Base-by-base conservation (phyloP, 2,888 invertebrate genomes). In the Tetranychus piercei region DNA sequence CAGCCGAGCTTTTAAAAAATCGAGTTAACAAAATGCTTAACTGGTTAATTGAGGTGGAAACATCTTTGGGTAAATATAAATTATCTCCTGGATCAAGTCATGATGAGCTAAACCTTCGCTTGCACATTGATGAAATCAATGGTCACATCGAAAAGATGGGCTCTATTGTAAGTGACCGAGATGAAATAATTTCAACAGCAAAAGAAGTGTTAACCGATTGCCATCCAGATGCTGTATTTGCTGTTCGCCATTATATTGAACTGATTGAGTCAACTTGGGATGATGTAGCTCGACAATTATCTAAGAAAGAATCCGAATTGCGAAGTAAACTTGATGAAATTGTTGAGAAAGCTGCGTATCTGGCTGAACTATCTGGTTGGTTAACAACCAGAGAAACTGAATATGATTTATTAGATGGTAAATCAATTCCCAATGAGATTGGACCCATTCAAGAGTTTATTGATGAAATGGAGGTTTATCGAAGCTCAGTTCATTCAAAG, bases 21-120 rank as follows among this genome's bases (percentile, higher is more conserved):
- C 9, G 20, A 5, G 34, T 22, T 11, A 69, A 69, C 11, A 20
- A 23, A 5, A 69, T 69, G 69, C 20, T 69, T 3, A 23, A 69
- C 11, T 69, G 69, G 69, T 20, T 69, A 22, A 69, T 20, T 69
- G 69, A 69, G 9, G 20, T 69, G 20, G 69, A 69, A 69, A 69
- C 69, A 4, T 69, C 69, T 6, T 20, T 69, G 22, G 69, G 22
- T 7, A 20, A 23, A 5, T 23, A 23, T 20, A 23, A 69, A 20
- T 23, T 23, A 22, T 92, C 72, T 88, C 89, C 70, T 85, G 91
- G 74, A 93, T 95, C 0, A 34, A 66, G n/a, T 5, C 18, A 20
- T 20, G 69, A 69, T 11, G 34, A 22, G 34, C 6, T 69, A 11
- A 20, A 18, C n/a, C 90, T 94, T 0, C 86, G 88, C 74, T 88